Percentiles rank a stretch among this genome's conserved stretches.
Evolutionary conservation across 2,797 vertebrate genomes (phyloP).

Genomic region (Babyrousa celebensis): DNA sequence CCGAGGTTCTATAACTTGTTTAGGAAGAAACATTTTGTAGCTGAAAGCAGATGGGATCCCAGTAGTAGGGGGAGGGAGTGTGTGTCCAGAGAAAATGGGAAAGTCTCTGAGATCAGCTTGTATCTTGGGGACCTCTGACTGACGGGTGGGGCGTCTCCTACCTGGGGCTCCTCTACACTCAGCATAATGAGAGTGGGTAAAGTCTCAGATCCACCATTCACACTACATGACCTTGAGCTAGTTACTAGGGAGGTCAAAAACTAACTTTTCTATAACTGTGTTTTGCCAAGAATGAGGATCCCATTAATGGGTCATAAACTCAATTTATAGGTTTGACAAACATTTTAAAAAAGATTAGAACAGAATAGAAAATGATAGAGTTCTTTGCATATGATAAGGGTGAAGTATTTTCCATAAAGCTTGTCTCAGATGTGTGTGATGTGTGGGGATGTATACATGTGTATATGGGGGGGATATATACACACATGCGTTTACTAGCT

Average conservation of each 20-base stretch:
- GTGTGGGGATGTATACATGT: rapidly evolving
- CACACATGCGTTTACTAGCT: not conserved
- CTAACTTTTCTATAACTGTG: not conserved
- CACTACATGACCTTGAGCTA: not conserved
- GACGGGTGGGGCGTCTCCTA: not conserved
- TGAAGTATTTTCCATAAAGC: not conserved
- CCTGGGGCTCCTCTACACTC: not conserved
- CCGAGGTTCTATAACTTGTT: slow-evolving; percentile 1
- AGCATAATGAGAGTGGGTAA: not conserved
- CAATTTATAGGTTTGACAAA: not conserved
- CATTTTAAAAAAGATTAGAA: slow-evolving; percentile 15
- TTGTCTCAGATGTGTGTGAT: not conserved
- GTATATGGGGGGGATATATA: no score
- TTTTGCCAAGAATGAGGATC: not conserved
- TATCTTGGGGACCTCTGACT: not conserved
- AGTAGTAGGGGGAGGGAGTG: not conserved
- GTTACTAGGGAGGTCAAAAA: not conserved
- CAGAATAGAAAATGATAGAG: not conserved
- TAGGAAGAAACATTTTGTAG: slow-evolving; percentile 69
- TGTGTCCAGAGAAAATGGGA: not conserved
- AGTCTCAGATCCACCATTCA: not conserved
- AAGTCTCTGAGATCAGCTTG: not conserved
- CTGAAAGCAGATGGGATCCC: slow-evolving; percentile 57
- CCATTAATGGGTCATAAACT: slow-evolving; percentile 12
- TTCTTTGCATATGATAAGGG: not conserved